These are phyloP conservation scores for Macrosiphum euphorbiae DNA, from an alignment of 2,888 invertebrate species.

Conservation along the genomic window DNA sequence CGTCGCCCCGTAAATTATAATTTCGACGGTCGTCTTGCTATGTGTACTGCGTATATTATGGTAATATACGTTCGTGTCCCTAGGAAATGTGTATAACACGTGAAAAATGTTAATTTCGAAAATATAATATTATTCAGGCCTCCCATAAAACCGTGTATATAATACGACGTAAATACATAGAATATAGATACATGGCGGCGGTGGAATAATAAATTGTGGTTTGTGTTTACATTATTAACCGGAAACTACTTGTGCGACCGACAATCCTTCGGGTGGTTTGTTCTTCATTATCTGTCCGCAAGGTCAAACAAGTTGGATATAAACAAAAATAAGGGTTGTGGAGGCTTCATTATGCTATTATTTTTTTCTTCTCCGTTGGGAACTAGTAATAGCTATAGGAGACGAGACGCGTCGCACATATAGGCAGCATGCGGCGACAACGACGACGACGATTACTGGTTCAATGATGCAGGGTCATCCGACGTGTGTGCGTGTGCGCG, in stretches of 20 bases:
- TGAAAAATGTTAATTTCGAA: slow-evolving; percentile 53
- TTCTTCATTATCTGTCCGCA: slow-evolving; percentile 54
- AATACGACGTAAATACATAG: background rate
- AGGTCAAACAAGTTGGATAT: slow-evolving; percentile 20
- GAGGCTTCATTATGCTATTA: slow-evolving; percentile 7
- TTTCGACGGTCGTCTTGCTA: background rate
- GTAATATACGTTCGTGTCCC: background rate
- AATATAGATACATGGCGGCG: background rate
- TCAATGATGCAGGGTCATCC: background rate
- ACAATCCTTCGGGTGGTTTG: slow-evolving; percentile 25
- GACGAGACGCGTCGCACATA: background rate
- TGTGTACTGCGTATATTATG: background rate
- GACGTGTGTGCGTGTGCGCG: background rate
- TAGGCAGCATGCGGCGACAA: background rate
- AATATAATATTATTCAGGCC: slow-evolving; percentile 19
- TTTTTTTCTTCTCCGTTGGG: background rate
- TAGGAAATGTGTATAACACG: slow-evolving; percentile 40
- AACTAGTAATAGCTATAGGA: background rate
- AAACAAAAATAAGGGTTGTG: slow-evolving; percentile 54
- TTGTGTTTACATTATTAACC: slow-evolving; percentile 52
- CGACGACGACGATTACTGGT: background rate
- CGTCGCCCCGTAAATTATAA: background rate
- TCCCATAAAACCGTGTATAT: slow-evolving; percentile 34
- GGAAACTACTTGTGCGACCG: slow-evolving; percentile 60
- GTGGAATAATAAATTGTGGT: slow-evolving; percentile 39